phyloP scores from a whole-genome alignment of 2,113 vertebrate species.

The Daphoenositta chrysoptera region DNA sequence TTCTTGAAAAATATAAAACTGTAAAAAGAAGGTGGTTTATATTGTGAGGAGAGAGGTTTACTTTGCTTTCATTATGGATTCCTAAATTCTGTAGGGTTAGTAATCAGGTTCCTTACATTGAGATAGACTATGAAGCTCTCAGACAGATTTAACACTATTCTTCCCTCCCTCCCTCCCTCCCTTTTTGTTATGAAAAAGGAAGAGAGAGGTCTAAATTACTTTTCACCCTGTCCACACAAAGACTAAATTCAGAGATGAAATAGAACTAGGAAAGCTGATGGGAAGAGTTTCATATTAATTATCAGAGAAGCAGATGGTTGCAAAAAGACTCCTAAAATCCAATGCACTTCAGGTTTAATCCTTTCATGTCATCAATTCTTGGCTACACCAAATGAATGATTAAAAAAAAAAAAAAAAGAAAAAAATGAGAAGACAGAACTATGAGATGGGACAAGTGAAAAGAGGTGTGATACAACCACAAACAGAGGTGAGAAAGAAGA shows the following conservation, averaged over 20 bases:
- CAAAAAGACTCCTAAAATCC: slow-evolving; percentile 31
- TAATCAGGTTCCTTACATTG: background rate
- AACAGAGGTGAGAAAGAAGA: background rate
- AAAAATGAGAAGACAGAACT: background rate
- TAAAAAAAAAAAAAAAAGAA: background rate
- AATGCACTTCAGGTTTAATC: background rate
- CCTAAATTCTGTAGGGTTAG: background rate
- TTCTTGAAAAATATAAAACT: background rate
- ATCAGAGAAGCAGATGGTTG: slow-evolving; percentile 14
- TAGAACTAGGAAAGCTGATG: background rate
- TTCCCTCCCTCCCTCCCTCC: background rate
- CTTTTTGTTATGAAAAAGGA: background rate
- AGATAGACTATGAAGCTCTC: background rate
- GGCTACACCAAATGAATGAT: background rate
- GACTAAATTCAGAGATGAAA: background rate
- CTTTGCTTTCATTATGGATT: background rate
- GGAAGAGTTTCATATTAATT: slow-evolving; percentile 52
- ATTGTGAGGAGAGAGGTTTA: background rate
- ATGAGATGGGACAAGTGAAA: background rate
- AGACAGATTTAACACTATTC: background rate
- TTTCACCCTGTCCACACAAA: background rate
- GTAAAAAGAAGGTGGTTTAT: background rate
- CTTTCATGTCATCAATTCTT: background rate
- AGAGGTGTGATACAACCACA: background rate
- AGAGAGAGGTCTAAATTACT: background rate